Percentiles rank a stretch among this genome's conserved stretches.
Evolutionary conservation across 1,140 invertebrate genomes (phyloP).

Genomic region (Drosophila miranda): DNA sequence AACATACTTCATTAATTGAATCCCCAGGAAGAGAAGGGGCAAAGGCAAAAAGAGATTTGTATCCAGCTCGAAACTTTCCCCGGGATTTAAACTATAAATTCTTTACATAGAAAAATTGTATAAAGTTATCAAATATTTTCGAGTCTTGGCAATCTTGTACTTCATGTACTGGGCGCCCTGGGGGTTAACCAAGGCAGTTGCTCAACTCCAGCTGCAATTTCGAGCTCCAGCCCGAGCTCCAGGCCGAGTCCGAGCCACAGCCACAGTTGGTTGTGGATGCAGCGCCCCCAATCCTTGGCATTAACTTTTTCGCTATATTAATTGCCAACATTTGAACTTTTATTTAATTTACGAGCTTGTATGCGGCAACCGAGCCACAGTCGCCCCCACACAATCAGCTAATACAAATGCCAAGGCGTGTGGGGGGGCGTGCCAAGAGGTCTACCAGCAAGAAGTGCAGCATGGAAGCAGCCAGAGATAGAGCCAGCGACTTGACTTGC

Average conservation of each 20-base stretch:
- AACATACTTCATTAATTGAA: constrained; percentile 19
- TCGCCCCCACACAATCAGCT: constrained; percentile 48
- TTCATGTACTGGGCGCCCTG: too few species aligned
- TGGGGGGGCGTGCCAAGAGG: background rate
- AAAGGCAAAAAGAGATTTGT: background rate
- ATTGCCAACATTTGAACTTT: constrained; percentile 79
- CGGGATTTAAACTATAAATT: too few species aligned
- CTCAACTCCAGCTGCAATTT: background rate
- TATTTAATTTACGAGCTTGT: constrained; percentile 77
- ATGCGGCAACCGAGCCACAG: constrained; percentile 50
- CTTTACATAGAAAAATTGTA: constrained; percentile 1
- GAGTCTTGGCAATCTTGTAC: background rate
- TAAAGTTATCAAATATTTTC: constrained; percentile 9
- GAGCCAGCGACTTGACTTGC: constrained; percentile 50
- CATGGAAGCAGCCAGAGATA: constrained; percentile 28
- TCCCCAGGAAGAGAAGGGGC: background rate
- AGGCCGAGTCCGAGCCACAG: background rate
- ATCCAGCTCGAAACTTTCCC: too few species aligned
- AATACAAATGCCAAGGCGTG: constrained; percentile 40
- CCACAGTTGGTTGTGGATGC: constrained; percentile 34
- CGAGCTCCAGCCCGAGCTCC: too few species aligned
- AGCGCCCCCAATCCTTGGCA: constrained; percentile 28
- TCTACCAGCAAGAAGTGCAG: background rate
- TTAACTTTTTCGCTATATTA: constrained; percentile 78
- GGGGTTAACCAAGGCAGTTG: constrained; percentile 14